Evolutionary conservation across 2,797 vertebrate species (phyloP).

Genomic region (Rhabdomys pumilio): DNA sequence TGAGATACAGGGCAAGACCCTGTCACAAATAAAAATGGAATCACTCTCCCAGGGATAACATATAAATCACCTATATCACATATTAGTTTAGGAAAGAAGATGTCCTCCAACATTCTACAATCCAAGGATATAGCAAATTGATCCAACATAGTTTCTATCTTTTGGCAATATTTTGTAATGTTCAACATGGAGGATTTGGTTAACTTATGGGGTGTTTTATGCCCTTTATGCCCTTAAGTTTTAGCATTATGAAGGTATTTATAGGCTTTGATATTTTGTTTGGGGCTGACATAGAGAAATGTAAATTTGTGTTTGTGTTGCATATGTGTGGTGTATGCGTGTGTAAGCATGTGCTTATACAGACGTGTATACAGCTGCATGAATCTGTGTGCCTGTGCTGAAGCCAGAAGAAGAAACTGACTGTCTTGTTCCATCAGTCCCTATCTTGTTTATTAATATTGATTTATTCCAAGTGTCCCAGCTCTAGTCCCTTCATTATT

Average conservation of each 20-base stretch:
- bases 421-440: neutral
- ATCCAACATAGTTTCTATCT: neutral
- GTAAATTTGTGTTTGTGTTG: neutral
- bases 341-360: neutral
- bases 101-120: neutral
- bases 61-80: neutral
- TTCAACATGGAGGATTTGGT: neutral
- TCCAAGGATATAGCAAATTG: neutral
- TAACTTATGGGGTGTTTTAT: neutral
- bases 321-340: neutral
- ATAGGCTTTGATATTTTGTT: conserved; percentile 5
- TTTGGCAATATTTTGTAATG: neutral
- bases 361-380: neutral
- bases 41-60: neutral
- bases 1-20: neutral
- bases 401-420: neutral
- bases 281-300: neutral
- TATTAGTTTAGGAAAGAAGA: neutral
- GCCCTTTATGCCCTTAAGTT: neutral
- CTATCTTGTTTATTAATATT: neutral
- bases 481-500: neutral
- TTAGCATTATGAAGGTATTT: conserved; percentile 1
- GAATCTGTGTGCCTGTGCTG: neutral
- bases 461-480: neutral
- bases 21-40: neutral